phyloP scores from a whole-genome alignment of 1,140 invertebrate genomes.

The Teleopsis dalmanni region DNA sequence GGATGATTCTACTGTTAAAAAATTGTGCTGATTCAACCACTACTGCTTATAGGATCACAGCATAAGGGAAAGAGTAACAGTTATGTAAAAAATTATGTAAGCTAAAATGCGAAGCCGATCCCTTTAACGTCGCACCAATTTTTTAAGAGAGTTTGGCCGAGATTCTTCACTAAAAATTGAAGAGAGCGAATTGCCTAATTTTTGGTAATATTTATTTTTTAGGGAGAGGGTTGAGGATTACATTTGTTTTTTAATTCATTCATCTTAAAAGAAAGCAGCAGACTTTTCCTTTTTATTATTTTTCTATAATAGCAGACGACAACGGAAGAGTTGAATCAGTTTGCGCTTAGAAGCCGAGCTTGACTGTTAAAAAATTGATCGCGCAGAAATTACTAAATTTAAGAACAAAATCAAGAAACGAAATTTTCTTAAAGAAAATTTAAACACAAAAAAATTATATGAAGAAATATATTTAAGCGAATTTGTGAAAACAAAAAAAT shows the following conservation, averaged over 20 bases:
- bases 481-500: slow-evolving; percentile 2
- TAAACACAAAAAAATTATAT: background rate
- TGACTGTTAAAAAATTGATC: slow-evolving; percentile 9
- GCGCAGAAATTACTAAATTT: background rate
- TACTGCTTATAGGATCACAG: too few relatives aligned
- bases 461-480: background rate
- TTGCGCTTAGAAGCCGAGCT: slow-evolving; percentile 39
- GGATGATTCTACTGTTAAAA: too few relatives aligned
- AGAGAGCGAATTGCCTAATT: slow-evolving; percentile 1
- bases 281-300: too few relatives aligned
- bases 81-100: too few relatives aligned
- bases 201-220: slow-evolving; percentile 1
- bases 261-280: background rate
- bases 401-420: background rate
- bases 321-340: slow-evolving; percentile 42
- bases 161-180: background rate
- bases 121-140: background rate
- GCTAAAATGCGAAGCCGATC: background rate
- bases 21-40: too few relatives aligned
- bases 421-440: background rate
- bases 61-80: too few relatives aligned
- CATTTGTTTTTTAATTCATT: too few relatives aligned
- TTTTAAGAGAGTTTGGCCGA: background rate
- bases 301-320: slow-evolving; percentile 34
- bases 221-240: slow-evolving; percentile 8